These are phyloP conservation scores for Lepidocyrtoides sp. DNA, from an alignment of 2,888 invertebrate genomes.

Conservation along the genomic window DNA sequence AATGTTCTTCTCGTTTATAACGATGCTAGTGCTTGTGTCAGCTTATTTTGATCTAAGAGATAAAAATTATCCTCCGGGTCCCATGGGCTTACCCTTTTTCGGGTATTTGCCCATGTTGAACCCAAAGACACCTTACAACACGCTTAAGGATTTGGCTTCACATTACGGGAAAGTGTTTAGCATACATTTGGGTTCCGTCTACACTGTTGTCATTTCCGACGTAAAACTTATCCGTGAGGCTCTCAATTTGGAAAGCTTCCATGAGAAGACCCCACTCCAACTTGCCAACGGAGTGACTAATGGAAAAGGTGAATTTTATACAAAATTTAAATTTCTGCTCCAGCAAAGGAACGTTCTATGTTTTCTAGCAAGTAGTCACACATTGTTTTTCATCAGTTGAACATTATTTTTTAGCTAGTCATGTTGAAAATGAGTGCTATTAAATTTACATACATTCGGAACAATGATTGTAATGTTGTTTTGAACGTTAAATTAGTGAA, in stretches of 20 bases:
- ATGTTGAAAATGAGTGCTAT: no score
- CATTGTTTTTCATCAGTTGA: neutral
- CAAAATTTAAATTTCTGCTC: no score
- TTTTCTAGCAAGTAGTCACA: neutral
- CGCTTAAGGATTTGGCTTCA: slow-evolving; percentile 90
- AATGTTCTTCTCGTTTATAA: slow-evolving; percentile 79
- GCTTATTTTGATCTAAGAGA: slow-evolving; percentile 86
- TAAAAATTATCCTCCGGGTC: slow-evolving; percentile 91
- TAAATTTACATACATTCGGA: neutral
- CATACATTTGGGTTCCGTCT: slow-evolving; percentile 91
- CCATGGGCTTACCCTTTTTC: slow-evolving; percentile 92
- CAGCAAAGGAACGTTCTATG: no score
- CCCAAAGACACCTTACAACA: slow-evolving; percentile 90
- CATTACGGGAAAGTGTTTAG: slow-evolving; percentile 92
- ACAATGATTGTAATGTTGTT: neutral
- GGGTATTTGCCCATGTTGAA: slow-evolving; percentile 93
- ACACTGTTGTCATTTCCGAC: slow-evolving; percentile 93
- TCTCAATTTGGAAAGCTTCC: slow-evolving; percentile 91
- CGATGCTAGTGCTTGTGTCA: slow-evolving; percentile 72
- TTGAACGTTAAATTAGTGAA: neutral
- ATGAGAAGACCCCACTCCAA: slow-evolving; percentile 93
- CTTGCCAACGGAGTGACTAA: slow-evolving; percentile 94
- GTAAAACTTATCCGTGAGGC: slow-evolving; percentile 91
- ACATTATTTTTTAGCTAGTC: no score
- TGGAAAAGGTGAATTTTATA: slow-evolving; percentile 91